Conservation (phyloP, 2,888 invertebrate species). For the Mesorhabditis sp. region DNA sequence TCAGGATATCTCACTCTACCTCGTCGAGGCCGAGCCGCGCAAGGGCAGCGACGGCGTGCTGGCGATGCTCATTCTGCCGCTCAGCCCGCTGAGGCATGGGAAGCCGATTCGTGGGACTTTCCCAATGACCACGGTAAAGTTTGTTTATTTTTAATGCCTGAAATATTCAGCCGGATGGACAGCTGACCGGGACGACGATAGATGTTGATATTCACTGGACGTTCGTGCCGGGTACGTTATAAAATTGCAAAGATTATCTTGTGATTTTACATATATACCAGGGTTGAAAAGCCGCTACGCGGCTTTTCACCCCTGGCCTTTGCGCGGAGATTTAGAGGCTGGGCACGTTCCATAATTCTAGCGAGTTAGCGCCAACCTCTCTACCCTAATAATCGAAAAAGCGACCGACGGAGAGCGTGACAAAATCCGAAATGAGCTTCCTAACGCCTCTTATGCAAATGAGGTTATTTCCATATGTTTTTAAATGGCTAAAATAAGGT, state of each 20-base stretch:
- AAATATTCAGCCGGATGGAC: slow-evolving; percentile 1
- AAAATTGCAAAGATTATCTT: neutral
- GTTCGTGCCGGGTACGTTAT: neutral
- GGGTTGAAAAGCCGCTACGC: no score
- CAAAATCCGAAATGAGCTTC: no score
- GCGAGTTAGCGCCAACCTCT: no score
- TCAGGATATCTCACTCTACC: slow-evolving; percentile 38
- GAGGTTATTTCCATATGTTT: no score
- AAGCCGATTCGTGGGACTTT: slow-evolving; percentile 40
- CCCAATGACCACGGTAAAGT: slow-evolving; percentile 25
- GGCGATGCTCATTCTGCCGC: slow-evolving; percentile 29
- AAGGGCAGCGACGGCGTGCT: slow-evolving; percentile 25
- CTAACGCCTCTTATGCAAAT: no score
- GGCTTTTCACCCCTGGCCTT: no score
- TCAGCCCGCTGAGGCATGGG: slow-evolving; percentile 38
- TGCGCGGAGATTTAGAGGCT: no score
- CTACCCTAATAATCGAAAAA: no score
- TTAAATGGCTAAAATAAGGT: no score
- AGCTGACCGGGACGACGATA: neutral
- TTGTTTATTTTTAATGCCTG: slow-evolving; percentile 11
- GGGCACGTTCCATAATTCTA: no score
- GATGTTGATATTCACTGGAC: neutral
- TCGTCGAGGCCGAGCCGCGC: slow-evolving; percentile 27
- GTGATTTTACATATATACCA: no score
- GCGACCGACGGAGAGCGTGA: no score